Evolutionary conservation across 1,140 invertebrate genomes (phyloP), one percentile per base, ranked within the genome.

Genomic region (Brachionus asplanchnoidis): DNA sequence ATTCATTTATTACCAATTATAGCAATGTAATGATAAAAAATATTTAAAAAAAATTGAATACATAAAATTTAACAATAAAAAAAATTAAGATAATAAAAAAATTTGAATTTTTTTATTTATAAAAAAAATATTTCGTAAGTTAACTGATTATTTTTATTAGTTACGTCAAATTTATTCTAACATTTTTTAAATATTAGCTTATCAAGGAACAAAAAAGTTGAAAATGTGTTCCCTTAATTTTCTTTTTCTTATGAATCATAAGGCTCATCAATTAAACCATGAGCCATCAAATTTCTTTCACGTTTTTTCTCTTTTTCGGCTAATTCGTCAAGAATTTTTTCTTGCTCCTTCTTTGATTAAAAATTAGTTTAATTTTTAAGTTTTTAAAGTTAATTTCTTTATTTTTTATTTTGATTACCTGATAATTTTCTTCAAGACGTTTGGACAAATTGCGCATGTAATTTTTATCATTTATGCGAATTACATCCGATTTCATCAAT

Each of bases 401-500:
- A 73, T 17, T 40, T 20, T n/a, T n/a, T 20, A 11, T 17, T 23
- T n/a, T n/a, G 1, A 14, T 80, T 36, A 82, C 50, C 9, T 82
- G 79, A 82, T 82, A 60, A 42, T 65, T 60, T 17, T 82, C 53
- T 46, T 82, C 20, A 26, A 82, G 56, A 17, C 42, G 32, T 23
- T 82, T 46, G 11, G 79, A 28, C 50, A 82, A 46, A 65, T 82
- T 42, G 14, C 9, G 40, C 79, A 82, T 82, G 26, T 40, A 82
- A 60, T 82, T 68, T 23, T 40, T 36, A 82, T 82, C 79, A 65
- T 82, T 82, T 20, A 82, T 82, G 11, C 65, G 20, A n/a, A 82
- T 65, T 7, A 82, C 79, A 65, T 82, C 79, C 2, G 79, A 44
- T 42, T 82, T 68, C 79, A 82, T 82, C 42, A 82, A n/a, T 26